Evolutionary conservation across 2,113 vertebrate species (phyloP), one percentile per base, ranked within the genome.

Genomic region (Platanista minor): DNA sequence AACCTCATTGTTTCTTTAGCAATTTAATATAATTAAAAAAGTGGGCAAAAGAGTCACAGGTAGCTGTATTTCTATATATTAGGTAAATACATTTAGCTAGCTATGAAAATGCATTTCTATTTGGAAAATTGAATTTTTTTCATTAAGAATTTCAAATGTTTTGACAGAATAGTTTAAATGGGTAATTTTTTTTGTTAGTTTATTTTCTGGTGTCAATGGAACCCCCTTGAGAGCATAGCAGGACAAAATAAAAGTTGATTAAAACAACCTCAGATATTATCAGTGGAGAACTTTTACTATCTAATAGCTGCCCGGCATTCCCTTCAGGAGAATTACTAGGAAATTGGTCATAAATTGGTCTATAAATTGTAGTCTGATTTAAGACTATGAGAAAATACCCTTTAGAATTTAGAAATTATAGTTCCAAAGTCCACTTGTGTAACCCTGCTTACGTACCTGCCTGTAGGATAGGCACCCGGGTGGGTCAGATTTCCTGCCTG

Each of bases 391-490:
- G 23, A 77, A 91, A 89, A 81, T 84, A 90, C 17, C 6, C 33
- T 78, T 89, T 87, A 88, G 71, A 90, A 90, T 87, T 87, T 84
- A 89, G 61, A 88, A 88, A 61, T 43, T 84, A 21, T 20, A 62
- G 15, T 81, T 96, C 7, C 18, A 67, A 6, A 57, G 23, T 75
- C 8, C 1, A 10, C 10, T 2, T 23, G 3, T 21, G 9, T 52
- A 67, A 84, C 4, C 52, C 62, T 90, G 39, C 59, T 29, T 77
- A 59, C 31, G 39, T 43, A 29, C 39, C 14, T 13, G 9, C 29
- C 18, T 61, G 12, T 29, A 29, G 75, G 21, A 3, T 3, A 49
- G 43, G 12, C 13, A 1, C 3, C 21, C 39, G 17, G 20, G 6
- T 71, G n/a, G 84, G 64, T n/a, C 39, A 29, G 31, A 39, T 52